Evolutionary conservation across 1,140 invertebrate species (phyloP).

Genomic region (Eupristina koningsbergeri): DNA sequence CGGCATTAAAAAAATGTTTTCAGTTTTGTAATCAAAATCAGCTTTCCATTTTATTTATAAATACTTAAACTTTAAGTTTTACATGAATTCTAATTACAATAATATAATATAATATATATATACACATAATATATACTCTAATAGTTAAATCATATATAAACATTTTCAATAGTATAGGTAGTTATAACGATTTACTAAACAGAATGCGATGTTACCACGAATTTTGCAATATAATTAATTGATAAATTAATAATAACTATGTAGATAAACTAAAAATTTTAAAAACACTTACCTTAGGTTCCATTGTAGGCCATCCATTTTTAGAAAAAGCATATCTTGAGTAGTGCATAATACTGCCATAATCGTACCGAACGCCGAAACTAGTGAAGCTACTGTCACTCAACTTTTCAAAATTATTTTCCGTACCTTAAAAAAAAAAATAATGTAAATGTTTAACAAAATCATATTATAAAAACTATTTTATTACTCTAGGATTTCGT

Average conservation of each 20-base stretch:
- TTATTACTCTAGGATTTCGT: not conserved
- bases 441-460: no score
- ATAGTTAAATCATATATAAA: no score
- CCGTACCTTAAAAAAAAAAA: constrained; percentile 74
- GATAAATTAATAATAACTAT: not conserved
- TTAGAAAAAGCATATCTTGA: constrained; percentile 83
- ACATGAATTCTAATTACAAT: no score
- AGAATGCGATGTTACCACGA: no score
- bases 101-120: no score
- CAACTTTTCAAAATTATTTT: constrained; percentile 82
- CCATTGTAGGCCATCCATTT: constrained; percentile 82
- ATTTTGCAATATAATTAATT: no score
- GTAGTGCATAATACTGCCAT: constrained; percentile 89
- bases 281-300: constrained; percentile 76
- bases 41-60: no score
- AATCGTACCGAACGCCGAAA: constrained; percentile 84
- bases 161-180: no score
- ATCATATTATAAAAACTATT: not conserved
- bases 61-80: no score
- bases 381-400: constrained; percentile 73
- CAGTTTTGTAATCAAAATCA: no score
- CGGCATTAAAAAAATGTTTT: not conserved
- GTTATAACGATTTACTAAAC: no score
- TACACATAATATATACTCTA: no score
- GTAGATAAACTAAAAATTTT: constrained; percentile 13